Evolutionary conservation across 2,888 invertebrate species (phyloP).

Genomic region (Ceratothoa steindachneri): DNA sequence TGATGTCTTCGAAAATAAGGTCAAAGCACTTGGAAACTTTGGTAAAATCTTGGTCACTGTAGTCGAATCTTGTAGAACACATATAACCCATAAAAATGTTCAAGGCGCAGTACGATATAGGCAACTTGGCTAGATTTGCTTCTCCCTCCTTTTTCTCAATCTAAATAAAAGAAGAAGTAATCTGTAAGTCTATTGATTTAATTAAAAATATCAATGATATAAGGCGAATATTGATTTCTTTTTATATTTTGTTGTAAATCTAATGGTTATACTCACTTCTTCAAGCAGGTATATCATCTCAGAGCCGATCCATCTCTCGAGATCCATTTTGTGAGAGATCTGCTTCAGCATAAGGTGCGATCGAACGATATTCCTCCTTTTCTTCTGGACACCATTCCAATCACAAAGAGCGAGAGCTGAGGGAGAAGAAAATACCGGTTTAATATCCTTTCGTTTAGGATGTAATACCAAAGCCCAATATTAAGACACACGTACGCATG

Average conservation of each 20-base stretch:
- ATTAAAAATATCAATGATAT: not conserved
- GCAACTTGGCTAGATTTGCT: slow-evolving; percentile 36
- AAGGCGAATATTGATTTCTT: not conserved
- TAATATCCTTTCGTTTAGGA: no score
- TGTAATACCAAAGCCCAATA: no score
- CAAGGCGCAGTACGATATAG: slow-evolving; percentile 54
- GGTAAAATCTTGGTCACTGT: slow-evolving; percentile 64
- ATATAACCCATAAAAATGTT: slow-evolving; percentile 84
- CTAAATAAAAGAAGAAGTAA: slow-evolving; percentile 51
- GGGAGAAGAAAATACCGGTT: no score
- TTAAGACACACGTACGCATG: no score
- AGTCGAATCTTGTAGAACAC: slow-evolving; percentile 67
- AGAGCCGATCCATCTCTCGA: slow-evolving; percentile 63
- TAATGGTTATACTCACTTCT: slow-evolving; percentile 36
- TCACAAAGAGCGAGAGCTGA: slow-evolving; percentile 53
- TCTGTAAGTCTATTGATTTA: slow-evolving; percentile 41
- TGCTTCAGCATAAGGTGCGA: slow-evolving; percentile 37
- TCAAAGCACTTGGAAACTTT: slow-evolving; percentile 70
- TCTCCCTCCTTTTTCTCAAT: slow-evolving; percentile 24
- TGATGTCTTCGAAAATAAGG: slow-evolving; percentile 86
- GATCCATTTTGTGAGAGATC: slow-evolving; percentile 63
- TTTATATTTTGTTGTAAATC: not conserved
- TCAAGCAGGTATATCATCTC: slow-evolving; percentile 55
- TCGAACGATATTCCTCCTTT: slow-evolving; percentile 50
- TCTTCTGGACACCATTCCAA: slow-evolving; percentile 51